Evolutionary conservation across 2,113 vertebrate genomes (phyloP), one percentile per base, ranked within the genome.

Genomic region (Lophochroa leadbeateri): DNA sequence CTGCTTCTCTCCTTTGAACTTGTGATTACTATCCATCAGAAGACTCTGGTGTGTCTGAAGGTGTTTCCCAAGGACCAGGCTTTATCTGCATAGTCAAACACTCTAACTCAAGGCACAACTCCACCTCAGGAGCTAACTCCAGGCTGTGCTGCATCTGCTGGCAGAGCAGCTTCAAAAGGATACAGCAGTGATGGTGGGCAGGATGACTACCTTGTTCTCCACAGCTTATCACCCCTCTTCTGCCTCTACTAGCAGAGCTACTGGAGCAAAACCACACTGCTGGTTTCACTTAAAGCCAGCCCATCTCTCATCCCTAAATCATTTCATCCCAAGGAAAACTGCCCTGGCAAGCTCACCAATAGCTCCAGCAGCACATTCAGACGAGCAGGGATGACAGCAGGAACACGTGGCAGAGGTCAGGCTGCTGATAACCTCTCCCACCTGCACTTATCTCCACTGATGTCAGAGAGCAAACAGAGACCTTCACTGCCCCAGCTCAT

Each of bases 141-240:
- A 6, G 65, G 55, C 41, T 50, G 47, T 5, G 64, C 78, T 64
- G 13, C 20, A 28, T 49, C 86, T 67, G 77, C 77, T 80, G 76
- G 74, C 7, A 5, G 64, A 86, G 18, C 53, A 52, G 31, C 53
- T 72, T 21, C 6, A 17, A 50, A 69, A 61, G 29, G 18, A 50
- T 13, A 41, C 0, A 0, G 58, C 71, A 82, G 44, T 1, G 17
- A 69, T 0, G 0, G 25, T 3, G 11, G 27, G 46, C 47, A 28
- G 25, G 52, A 82, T 11, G 35, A 72, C 10, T 29, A 50, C 29
- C 37, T 46, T 27, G 35, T 18, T 47, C 47, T 82, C 67, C 61
- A 77, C 47, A 81, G 68, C 31, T 35, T 35, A 50, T 39, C 52
- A 44, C 12, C 7, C 7, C 29, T 44, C 35, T 68, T 86, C 80